phyloP scores from a whole-genome alignment of 2,113 vertebrate species.

The Corythornis cristatus region DNA sequence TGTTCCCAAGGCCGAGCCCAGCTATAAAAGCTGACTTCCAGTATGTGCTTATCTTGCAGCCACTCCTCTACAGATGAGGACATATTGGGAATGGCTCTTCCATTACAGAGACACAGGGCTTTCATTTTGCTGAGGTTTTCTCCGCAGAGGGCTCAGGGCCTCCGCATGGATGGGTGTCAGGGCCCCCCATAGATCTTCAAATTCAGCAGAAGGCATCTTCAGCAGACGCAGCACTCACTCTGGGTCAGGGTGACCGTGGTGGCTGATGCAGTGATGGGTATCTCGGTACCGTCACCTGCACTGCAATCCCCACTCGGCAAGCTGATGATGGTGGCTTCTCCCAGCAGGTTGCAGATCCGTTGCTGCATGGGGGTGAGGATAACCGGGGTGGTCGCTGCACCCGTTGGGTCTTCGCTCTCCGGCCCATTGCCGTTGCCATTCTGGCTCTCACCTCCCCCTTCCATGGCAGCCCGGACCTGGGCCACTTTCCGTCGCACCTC shows the following conservation, averaged over 20 bases:
- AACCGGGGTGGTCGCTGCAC: slow-evolving; percentile 80
- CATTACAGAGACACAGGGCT: accelerated
- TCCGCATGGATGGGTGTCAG: accelerated
- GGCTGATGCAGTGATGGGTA: slow-evolving; percentile 82
- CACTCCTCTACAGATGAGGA: not conserved
- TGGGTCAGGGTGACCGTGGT: slow-evolving; percentile 89
- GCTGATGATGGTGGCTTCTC: slow-evolving; percentile 96
- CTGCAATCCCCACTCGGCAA: slow-evolving; percentile 82
- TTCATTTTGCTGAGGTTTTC: not conserved
- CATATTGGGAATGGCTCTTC: not conserved
- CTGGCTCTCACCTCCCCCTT: slow-evolving; percentile 79
- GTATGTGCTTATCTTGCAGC: accelerated
- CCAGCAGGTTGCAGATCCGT: slow-evolving; percentile 94
- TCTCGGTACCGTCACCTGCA: slow-evolving; percentile 80
- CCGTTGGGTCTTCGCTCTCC: slow-evolving; percentile 53
- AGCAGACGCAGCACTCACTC: slow-evolving; percentile 80
- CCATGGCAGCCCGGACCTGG: slow-evolving; percentile 91
- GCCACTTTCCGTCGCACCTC: slow-evolving; percentile 96
- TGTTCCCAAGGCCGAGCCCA: not conserved
- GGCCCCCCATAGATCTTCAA: not conserved
- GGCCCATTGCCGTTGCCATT: slow-evolving; percentile 19
- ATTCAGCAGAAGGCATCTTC: not conserved
- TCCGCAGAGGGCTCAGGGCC: not conserved
- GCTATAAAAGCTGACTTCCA: not conserved
- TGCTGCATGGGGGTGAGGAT: slow-evolving; percentile 96